Percentiles rank a stretch among this genome's conserved stretches.
phyloP scores from a whole-genome alignment of 2,113 vertebrate species.

The Meleagris gallopavo region DNA sequence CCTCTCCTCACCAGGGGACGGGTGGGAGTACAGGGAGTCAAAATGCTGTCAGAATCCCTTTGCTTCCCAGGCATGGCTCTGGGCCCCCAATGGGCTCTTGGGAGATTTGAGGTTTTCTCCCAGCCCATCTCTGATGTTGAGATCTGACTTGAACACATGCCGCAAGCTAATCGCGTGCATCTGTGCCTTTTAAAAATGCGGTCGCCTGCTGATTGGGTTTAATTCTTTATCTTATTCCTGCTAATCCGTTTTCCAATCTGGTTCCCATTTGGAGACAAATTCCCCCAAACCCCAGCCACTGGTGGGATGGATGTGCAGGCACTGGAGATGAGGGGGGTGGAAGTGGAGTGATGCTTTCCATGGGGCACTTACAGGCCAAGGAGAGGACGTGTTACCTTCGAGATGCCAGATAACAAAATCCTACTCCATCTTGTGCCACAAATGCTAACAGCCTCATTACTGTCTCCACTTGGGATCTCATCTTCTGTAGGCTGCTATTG shows the following conservation, averaged over 20 bases:
- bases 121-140: conserved; percentile 71
- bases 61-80: neutral
- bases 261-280: conserved; percentile 76
- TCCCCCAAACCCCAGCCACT: conserved; percentile 70
- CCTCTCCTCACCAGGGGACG: accelerated
- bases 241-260: conserved; percentile 76
- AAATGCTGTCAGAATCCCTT: neutral
- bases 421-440: neutral
- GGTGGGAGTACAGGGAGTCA: accelerated
- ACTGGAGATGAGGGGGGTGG: neutral
- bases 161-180: conserved; percentile 70
- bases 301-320: conserved; percentile 27
- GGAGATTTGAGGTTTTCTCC: conserved; percentile 65
- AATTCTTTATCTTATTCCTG: conserved; percentile 79
- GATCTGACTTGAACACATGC: conserved; percentile 62
- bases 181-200: conserved; percentile 71
- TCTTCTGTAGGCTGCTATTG: conserved; percentile 45
- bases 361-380: neutral
- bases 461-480: conserved; percentile 6
- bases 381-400: neutral
- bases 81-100: neutral
- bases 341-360: accelerated
- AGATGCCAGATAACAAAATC: neutral
- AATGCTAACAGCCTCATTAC: neutral
- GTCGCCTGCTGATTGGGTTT: conserved; percentile 75